Evolutionary conservation across 2,113 vertebrate genomes (phyloP).

Genomic region (Micromys minutus): DNA sequence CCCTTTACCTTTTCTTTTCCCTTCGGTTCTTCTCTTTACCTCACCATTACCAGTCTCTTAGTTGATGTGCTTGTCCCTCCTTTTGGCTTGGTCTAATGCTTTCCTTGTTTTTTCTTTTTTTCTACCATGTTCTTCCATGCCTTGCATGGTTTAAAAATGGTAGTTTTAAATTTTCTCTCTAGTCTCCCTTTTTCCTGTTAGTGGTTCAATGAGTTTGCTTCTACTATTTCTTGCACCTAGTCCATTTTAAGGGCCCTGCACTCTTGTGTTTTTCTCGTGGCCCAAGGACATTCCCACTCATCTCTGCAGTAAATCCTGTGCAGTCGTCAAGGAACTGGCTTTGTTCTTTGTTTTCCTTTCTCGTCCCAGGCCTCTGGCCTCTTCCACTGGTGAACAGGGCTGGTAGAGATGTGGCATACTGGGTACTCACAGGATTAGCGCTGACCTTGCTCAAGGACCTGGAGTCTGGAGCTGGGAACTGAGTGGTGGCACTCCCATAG

Average conservation of each 20-base stretch:
- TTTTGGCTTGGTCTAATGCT: neutral
- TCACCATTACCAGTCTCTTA: neutral
- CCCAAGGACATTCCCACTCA: neutral
- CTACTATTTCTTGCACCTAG: neutral
- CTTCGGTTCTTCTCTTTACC: rapidly evolving
- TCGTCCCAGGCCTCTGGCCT: neutral
- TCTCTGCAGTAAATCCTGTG: neutral
- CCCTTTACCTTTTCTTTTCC: no score
- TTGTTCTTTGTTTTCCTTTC: neutral
- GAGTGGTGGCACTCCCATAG: neutral
- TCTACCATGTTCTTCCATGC: neutral
- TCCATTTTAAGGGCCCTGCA: neutral
- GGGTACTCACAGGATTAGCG: neutral
- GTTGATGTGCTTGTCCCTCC: neutral
- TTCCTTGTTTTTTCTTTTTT: neutral
- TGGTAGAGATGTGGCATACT: rapidly evolving
- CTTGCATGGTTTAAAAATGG: neutral
- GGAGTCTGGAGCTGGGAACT: neutral
- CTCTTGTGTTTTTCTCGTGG: neutral
- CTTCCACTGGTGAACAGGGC: neutral
- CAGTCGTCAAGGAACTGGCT: neutral
- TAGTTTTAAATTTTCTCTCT: neutral
- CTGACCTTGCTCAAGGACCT: neutral
- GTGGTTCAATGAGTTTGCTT: neutral
- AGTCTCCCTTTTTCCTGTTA: neutral